These are phyloP conservation scores for Platycercus adscitus DNA, from an alignment of 2,113 vertebrate species.

Conservation along the genomic window DNA sequence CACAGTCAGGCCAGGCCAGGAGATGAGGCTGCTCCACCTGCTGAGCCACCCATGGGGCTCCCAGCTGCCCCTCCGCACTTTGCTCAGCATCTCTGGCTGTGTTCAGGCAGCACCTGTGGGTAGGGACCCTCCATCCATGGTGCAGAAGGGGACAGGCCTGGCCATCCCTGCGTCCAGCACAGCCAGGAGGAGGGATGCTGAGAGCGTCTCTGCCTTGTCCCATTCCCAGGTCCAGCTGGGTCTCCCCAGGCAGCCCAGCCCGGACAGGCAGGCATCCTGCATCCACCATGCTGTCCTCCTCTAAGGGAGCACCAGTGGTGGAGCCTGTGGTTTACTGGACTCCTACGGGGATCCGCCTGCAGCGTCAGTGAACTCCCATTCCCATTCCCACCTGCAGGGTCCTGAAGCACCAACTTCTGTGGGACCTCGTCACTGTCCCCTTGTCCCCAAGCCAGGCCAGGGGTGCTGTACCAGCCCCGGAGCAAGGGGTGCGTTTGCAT, in stretches of 20 bases:
- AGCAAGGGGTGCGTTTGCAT: background rate
- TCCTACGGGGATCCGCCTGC: background rate
- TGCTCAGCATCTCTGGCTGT: background rate
- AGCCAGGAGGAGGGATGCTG: background rate
- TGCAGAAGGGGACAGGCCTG: background rate
- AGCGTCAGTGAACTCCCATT: background rate
- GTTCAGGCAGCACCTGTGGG: background rate
- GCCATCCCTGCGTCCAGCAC: background rate
- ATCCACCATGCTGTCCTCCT: background rate
- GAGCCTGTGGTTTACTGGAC: background rate
- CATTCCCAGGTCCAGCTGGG: background rate
- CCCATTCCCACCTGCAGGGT: background rate
- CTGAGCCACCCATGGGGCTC: background rate
- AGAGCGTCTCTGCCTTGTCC: background rate
- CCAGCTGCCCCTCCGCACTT: background rate
- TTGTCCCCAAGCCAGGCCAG: background rate
- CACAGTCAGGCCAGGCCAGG: background rate
- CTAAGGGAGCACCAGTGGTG: background rate
- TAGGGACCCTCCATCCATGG: background rate
- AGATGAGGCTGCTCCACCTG: background rate
- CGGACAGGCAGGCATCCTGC: background rate
- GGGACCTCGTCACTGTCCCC: background rate
- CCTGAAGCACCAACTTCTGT: background rate
- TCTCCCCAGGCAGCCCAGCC: background rate
- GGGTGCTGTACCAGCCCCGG: fast-evolving